Evolutionary conservation across 2,888 invertebrate genomes (phyloP).

Genomic region (Drosophila pseudotalamancana): DNA sequence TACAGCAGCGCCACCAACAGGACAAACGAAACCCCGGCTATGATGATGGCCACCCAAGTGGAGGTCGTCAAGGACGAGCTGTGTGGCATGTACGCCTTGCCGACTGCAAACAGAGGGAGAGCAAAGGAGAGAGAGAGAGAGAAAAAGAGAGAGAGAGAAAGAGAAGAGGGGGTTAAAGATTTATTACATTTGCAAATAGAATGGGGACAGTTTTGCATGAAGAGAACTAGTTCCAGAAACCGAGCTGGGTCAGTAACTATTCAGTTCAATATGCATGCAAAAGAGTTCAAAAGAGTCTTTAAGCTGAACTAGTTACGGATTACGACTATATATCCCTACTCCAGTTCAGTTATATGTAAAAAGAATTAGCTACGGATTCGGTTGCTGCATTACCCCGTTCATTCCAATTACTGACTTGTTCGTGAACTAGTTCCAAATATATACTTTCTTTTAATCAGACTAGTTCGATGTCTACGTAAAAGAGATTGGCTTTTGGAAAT

Average conservation of each 20-base stretch:
- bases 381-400: no score
- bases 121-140: neutral
- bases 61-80: constrained; percentile 76
- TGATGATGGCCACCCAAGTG: constrained; percentile 76
- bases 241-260: no score
- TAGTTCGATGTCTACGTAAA: no score
- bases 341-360: neutral
- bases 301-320: no score
- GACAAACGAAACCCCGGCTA: constrained; percentile 72
- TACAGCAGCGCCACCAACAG: constrained; percentile 67
- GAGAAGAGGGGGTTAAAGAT: neutral
- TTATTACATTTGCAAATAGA: constrained; percentile 3
- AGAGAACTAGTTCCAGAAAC: no score
- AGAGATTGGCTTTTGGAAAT: no score
- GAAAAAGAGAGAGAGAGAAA: constrained; percentile 1
- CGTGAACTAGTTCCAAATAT: neutral
- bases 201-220: neutral
- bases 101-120: constrained; percentile 62
- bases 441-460: neutral
- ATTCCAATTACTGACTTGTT: no score
- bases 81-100: constrained; percentile 78
- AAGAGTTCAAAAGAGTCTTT: no score
- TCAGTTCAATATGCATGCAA: no score
- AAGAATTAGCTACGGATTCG: neutral
- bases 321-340: no score